Evolutionary conservation across 2,797 vertebrate species (phyloP).

Genomic region (Limnodromus scolopaceus): DNA sequence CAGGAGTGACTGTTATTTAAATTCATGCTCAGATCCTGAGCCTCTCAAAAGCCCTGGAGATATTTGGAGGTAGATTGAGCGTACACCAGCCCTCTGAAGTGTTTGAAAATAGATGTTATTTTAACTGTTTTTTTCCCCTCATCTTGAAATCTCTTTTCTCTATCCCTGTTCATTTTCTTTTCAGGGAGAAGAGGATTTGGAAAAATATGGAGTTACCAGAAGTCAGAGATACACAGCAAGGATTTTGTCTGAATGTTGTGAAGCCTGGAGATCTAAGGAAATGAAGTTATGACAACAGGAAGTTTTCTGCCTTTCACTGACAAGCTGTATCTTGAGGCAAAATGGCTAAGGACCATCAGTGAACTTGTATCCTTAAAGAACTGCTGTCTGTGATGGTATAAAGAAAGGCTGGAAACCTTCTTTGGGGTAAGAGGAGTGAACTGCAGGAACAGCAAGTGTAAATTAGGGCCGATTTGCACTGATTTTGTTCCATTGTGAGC

Average conservation of each 20-base stretch:
- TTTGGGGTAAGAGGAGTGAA: neutral
- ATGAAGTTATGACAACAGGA: slow-evolving; percentile 77
- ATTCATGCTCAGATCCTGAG: neutral
- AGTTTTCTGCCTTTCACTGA: slow-evolving; percentile 83
- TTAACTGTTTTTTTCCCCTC: neutral
- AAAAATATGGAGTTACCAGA: slow-evolving; percentile 79
- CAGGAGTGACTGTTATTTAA: neutral
- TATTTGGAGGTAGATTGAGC: neutral
- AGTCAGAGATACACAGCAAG: slow-evolving; percentile 75
- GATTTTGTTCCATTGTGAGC: neutral
- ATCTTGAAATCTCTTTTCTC: neutral
- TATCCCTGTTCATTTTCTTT: neutral
- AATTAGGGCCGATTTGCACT: neutral
- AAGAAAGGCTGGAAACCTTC: neutral
- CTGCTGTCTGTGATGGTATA: neutral
- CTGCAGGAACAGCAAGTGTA: neutral
- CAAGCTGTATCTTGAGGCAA: slow-evolving; percentile 65
- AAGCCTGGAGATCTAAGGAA: slow-evolving; percentile 79
- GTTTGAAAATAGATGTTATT: neutral
- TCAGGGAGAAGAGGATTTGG: slow-evolving; percentile 81
- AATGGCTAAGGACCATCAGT: neutral
- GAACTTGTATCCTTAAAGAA: neutral
- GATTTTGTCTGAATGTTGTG: slow-evolving; percentile 73
- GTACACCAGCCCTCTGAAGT: neutral
- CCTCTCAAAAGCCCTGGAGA: neutral